Evolutionary conservation across 2,113 vertebrate species (phyloP), one percentile per base, ranked within the genome.

Genomic region (Mungos mungo): DNA sequence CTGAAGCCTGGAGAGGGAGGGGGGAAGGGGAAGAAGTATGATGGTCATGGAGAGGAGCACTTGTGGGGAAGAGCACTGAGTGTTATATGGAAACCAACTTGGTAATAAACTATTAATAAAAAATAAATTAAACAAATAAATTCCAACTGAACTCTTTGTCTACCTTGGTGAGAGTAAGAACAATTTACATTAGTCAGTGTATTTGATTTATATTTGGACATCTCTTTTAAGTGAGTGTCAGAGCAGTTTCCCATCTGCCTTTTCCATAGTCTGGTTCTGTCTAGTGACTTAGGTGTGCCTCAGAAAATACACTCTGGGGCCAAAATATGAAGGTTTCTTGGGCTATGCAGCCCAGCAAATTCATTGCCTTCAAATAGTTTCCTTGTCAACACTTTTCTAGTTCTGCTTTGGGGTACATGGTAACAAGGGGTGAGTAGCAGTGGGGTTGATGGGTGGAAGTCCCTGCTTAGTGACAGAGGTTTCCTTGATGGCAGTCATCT

Each of bases 131-230:
- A 41, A 41, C 41, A 41, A 41, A 41, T 72, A 68, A 63, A 71
- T 77, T 72, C n/a, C 18, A 65, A 27, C 29, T 84, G 7, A 88
- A 65, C 5, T 80, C 68, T 38, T 86, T 52, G 12, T 45, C 23
- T 85, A 66, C 12, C 21, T 94, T 72, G 16, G 25, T 77, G 41
- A 7, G 15, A 76, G 15, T 83, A 74, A 80, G 52, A 76, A 27
- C n/a, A 69, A 35, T 76, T 93, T 52, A 41, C 1, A 54, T 69
- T 41, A 76, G 18, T 77, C 74, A n/a, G 50, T n/a, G 60, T n/a
- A 57, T 80, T 94, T 7, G 10, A 90, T 76, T 97, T 84, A 45
- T 52, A 93, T 90, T 92, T 89, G 85, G 33, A 12, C 16, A 88
- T 88, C 25, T 96, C n/a, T 97, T 90, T 38, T 45, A 79, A 72